These are phyloP conservation scores for Pogona vitticeps DNA, from an alignment of 2,113 vertebrate genomes.

Conservation along the genomic window DNA sequence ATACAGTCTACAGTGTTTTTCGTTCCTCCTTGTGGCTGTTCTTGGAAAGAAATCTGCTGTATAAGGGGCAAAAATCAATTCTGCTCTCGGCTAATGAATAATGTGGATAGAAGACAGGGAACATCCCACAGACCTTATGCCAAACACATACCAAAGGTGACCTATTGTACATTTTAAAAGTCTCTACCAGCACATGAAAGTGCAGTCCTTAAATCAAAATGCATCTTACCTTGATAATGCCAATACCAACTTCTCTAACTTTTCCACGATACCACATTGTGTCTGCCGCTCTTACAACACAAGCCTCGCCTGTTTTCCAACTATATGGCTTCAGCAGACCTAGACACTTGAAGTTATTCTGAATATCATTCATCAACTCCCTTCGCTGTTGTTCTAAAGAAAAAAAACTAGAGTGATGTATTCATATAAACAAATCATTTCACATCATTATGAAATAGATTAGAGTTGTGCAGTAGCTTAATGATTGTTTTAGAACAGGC, in stretches of 20 bases:
- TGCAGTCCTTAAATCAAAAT: neutral
- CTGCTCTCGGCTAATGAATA: neutral
- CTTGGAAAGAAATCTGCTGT: neutral
- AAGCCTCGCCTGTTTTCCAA: conserved; percentile 87
- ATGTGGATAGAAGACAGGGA: neutral
- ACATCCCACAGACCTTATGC: neutral
- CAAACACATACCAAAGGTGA: too few relatives aligned
- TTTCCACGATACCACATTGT: conserved; percentile 88
- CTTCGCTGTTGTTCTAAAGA: conserved; percentile 77
- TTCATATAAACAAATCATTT: neutral
- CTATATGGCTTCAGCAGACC: conserved; percentile 84
- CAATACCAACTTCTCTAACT: conserved; percentile 79
- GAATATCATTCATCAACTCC: conserved; percentile 81
- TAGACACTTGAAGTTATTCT: conserved; percentile 82
- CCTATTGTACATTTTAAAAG: neutral
- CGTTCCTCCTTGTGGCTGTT: neutral
- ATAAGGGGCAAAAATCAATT: neutral
- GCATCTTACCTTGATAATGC: conserved; percentile 79
- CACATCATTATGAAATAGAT: neutral
- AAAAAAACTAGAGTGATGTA: neutral
- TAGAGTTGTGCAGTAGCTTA: neutral
- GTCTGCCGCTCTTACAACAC: conserved; percentile 88
- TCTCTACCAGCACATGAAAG: neutral
- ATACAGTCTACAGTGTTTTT: neutral
- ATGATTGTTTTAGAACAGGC: neutral